A percentile compares a stretch with the other conserved stretches of the same genome.
Evolutionary conservation across 2,113 vertebrate genomes (phyloP).

Genomic region (Lophotis ruficrista): DNA sequence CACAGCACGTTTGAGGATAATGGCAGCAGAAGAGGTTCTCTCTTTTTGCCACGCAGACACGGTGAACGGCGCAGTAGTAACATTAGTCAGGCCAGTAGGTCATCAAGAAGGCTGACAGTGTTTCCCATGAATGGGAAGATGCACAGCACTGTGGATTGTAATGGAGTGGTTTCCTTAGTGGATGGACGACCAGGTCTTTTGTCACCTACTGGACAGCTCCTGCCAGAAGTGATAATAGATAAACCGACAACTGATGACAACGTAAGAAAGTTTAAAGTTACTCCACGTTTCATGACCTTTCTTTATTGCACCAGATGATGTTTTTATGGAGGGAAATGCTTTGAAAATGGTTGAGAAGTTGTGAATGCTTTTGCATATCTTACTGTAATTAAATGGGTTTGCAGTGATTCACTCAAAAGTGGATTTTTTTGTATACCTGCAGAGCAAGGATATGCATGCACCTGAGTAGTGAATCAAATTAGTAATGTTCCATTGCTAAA

Average conservation of each 20-base stretch:
- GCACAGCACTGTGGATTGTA: constrained; percentile 91
- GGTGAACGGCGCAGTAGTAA: constrained; percentile 82
- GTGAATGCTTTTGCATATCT: constrained; percentile 3
- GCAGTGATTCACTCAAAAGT: background rate
- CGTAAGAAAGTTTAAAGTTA: constrained; percentile 83
- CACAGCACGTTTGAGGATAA: constrained; percentile 89
- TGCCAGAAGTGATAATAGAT: constrained; percentile 92
- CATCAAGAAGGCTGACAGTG: constrained; percentile 69
- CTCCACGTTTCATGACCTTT: constrained; percentile 40
- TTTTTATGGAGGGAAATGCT: constrained; percentile 37
- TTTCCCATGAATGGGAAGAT: constrained; percentile 83
- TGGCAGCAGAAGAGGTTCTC: constrained; percentile 84
- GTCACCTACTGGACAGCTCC: constrained; percentile 82
- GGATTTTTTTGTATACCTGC: background rate
- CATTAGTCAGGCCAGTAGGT: constrained; percentile 84
- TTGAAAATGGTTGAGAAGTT: constrained; percentile 11
- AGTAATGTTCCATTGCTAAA: background rate
- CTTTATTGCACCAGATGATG: background rate
- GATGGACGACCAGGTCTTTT: constrained; percentile 80
- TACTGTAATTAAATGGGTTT: background rate
- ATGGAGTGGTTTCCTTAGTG: constrained; percentile 88
- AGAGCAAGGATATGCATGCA: background rate
- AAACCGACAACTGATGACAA: constrained; percentile 83
- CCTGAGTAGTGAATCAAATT: background rate
- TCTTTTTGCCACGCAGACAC: constrained; percentile 80